These are phyloP conservation scores for Linepithema humile DNA, from an alignment of 1,140 invertebrate species.

Conservation along the genomic window DNA sequence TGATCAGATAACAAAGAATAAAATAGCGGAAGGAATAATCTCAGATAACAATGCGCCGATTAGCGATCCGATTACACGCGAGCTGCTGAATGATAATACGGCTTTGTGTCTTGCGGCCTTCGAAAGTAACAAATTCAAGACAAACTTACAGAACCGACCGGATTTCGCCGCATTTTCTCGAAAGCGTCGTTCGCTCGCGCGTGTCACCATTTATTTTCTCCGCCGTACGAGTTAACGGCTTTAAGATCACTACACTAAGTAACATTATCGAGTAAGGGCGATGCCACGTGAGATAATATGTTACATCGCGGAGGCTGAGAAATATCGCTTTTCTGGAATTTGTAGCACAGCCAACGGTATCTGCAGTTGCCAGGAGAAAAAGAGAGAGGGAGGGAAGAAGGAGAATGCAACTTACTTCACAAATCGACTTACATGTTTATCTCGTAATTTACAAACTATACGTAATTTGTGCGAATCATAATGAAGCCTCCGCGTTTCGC, in stretches of 20 bases:
- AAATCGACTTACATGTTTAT: not conserved
- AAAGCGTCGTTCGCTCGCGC: not conserved
- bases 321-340: constrained; percentile 46
- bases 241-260: constrained; percentile 19
- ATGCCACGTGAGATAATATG: constrained; percentile 43
- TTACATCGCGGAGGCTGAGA: constrained; percentile 22
- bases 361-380: not conserved
- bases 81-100: no score
- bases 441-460: constrained; percentile 19
- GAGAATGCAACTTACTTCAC: no score
- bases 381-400: no score
- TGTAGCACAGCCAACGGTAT: constrained; percentile 48
- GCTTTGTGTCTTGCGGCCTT: not conserved
- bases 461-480: not conserved
- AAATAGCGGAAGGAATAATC: no score
- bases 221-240: constrained; percentile 38
- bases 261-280: constrained; percentile 3
- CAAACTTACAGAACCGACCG: not conserved
- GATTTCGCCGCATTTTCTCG: not conserved
- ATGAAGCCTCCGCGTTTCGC: constrained; percentile 1
- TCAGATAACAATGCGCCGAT: no score
- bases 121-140: not conserved
- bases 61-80: no score
- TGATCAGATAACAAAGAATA: no score
- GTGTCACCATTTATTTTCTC: constrained; percentile 27